Evolutionary conservation across 2,888 invertebrate species (phyloP), one percentile per base, ranked within the genome.

Genomic region (Pollenia amentaria): DNA sequence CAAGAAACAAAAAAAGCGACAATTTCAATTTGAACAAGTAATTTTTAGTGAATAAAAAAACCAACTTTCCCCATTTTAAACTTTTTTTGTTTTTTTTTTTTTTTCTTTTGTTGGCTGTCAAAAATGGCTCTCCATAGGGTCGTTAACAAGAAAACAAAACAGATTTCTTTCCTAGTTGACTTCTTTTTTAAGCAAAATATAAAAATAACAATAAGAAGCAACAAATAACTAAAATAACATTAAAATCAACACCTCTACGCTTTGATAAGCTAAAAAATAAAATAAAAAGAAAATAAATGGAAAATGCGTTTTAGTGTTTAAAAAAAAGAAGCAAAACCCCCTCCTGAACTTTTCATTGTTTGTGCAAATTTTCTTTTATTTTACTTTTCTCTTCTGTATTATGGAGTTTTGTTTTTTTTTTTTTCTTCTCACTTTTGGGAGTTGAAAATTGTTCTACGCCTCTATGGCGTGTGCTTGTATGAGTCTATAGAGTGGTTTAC

Each of bases 91-190:
- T 53, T 78, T 67, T 42, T 21, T 42, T 72, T 60, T 12, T 53
- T 62, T 38, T 78, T 46, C 53, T 55, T 69, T 51, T 46, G 46
- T 81, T 55, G 55, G 12, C 87, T 89, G 89, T 89, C 84, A 82
- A 78, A 90, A 90, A 92, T 91, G 91, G 88, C 89, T 91, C 92
- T 92, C 92, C 83, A 88, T 89, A 90, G 91, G 89, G 90, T 90
- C 91, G 91, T 92, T 92, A 92, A 90, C 90, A 76, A 88, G 88
- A 84, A 89, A 67, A 69, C 48, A 78, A 51, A 67, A 78, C 84
- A 78, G 79, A 81, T 79, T 72, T 70, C 72, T 57, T 64, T 67
- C 62, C 57, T 65, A 46, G 51, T 72, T 64, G 60, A 14, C 65
- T 67, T 51, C n/a, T 42, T 51, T 60, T 64, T 73, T 38, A 51